These are phyloP conservation scores for Petrocephalus zakoni DNA, from an alignment of 2,113 vertebrate species.

Conservation along the genomic window DNA sequence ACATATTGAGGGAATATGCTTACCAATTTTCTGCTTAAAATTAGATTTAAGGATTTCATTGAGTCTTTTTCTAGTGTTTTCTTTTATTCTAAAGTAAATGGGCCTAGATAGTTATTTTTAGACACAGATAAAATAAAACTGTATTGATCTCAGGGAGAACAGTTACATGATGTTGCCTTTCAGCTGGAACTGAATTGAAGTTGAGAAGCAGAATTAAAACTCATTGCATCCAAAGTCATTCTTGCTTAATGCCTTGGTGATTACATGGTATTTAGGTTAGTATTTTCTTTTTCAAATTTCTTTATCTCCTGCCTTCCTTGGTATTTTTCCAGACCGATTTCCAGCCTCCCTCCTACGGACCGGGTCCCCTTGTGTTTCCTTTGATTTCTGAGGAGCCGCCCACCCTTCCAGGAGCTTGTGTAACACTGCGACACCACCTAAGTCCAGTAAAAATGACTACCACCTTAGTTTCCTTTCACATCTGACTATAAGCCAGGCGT, in stretches of 20 bases:
- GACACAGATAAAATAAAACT: not conserved
- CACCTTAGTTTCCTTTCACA: not conserved
- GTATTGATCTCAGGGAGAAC: not conserved
- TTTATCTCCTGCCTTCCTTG: not conserved
- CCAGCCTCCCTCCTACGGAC: not conserved
- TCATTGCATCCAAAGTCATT: not conserved
- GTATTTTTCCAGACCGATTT: not conserved
- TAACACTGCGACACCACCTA: not conserved
- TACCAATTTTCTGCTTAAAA: too few species aligned
- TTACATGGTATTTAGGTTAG: not conserved
- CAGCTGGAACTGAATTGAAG: not conserved
- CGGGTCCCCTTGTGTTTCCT: too few species aligned
- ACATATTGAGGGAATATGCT: not conserved
- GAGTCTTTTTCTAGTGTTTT: not conserved
- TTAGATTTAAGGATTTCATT: too few species aligned
- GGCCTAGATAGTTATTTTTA: not conserved
- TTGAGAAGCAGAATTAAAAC: not conserved
- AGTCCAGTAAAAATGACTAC: constrained; percentile 8
- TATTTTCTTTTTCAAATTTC: not conserved
- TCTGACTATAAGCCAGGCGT: not conserved
- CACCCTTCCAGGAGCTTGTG: not conserved
- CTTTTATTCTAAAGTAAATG: not conserved
- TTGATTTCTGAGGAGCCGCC: not conserved
- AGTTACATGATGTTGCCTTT: not conserved
- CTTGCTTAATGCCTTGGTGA: not conserved